Conservation (phyloP, 2,888 invertebrate species). For the Sepiola atlantica region DNA sequence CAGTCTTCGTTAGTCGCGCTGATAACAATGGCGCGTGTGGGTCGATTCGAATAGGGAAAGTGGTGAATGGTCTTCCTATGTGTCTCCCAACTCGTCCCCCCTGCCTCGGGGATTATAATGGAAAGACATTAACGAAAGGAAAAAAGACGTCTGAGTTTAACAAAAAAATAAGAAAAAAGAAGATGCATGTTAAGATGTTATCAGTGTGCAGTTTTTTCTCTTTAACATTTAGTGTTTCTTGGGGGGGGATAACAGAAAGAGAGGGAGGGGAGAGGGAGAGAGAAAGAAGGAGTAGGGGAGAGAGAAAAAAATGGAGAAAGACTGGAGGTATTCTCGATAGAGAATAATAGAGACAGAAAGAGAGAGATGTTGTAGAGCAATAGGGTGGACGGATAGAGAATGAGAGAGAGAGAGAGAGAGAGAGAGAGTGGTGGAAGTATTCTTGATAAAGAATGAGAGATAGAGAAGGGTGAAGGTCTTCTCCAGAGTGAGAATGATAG, state of each 20-base stretch:
- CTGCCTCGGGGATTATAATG: background rate
- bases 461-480: too few species aligned
- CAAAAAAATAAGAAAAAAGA: background rate
- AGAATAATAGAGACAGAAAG: too few species aligned
- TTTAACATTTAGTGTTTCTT: background rate
- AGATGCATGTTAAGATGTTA: background rate
- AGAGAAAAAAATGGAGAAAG: background rate
- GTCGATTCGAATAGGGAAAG: background rate
- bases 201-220: background rate
- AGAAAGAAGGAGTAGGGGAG: background rate
- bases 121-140: background rate
- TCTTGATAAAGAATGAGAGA: background rate
- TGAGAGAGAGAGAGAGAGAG: background rate
- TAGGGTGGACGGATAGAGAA: background rate
- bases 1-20: background rate
- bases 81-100: background rate
- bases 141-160: background rate
- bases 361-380: background rate
- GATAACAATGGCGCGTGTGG: conserved; percentile 2
- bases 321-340: too few species aligned
- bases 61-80: background rate
- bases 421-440: background rate
- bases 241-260: background rate
- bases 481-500: background rate
- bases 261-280: background rate